phyloP scores from a whole-genome alignment of 2,797 vertebrate genomes.

The Melanotaenia pygmaea region DNA sequence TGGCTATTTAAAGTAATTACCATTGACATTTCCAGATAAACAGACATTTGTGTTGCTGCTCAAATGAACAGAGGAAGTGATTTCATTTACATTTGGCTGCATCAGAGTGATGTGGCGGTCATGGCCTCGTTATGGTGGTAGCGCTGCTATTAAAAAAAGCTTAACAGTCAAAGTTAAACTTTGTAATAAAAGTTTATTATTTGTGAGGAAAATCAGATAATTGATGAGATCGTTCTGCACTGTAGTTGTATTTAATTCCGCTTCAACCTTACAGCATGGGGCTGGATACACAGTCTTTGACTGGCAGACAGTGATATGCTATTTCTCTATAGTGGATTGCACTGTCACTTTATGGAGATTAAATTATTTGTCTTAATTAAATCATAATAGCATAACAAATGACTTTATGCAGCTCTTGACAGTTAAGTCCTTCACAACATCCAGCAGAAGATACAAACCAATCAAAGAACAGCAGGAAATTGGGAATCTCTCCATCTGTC shows the following conservation, averaged over 20 bases:
- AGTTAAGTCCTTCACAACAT: neutral
- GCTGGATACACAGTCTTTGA: conserved; percentile 45
- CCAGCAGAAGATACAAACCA: neutral
- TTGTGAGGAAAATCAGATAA: too few species aligned
- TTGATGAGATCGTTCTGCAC: conserved; percentile 13
- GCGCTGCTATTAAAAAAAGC: too few species aligned
- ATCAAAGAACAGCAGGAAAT: neutral
- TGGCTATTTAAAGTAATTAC: conserved; percentile 28
- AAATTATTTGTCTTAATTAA: conserved; percentile 60
- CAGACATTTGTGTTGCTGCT: conserved; percentile 21
- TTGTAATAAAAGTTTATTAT: too few species aligned
- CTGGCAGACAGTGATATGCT: conserved; percentile 37
- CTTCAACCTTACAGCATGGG: conserved; percentile 22
- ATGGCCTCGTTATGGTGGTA: neutral
- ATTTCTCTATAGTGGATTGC: conserved; percentile 30
- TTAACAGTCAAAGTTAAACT: too few species aligned
- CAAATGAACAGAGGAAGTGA: neutral
- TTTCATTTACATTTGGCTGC: neutral
- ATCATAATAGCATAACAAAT: conserved; percentile 33
- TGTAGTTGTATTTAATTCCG: conserved; percentile 24
- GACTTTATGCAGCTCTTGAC: conserved; percentile 6
- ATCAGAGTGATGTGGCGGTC: neutral
- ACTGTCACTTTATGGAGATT: conserved; percentile 31
- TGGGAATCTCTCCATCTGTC: neutral
- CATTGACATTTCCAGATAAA: conserved; percentile 43